Conservation (phyloP, 2,888 invertebrate genomes). For the Epirrhoe tristata region DNA sequence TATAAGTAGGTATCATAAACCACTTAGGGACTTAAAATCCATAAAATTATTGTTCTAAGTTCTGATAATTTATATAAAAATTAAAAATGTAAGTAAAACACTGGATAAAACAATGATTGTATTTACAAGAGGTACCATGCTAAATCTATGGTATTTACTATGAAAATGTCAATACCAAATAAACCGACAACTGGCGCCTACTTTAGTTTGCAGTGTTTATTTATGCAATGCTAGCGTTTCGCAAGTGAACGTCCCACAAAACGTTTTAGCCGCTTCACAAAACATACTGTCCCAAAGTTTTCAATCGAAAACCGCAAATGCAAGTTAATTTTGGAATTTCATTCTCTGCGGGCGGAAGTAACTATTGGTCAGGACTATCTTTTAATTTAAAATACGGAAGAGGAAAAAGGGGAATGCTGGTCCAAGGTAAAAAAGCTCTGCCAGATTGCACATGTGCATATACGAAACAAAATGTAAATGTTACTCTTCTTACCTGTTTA, state of each 20-base stretch:
- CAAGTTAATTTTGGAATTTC: conserved; percentile 56
- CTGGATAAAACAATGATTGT: neutral
- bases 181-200: conserved; percentile 13
- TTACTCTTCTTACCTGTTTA: no score
- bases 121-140: no score
- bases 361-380: conserved; percentile 68
- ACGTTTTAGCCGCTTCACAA: conserved; percentile 40
- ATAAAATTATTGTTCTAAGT: no score
- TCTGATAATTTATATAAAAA: no score
- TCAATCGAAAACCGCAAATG: conserved; percentile 49
- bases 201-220: conserved; percentile 14
- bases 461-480: neutral
- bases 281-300: conserved; percentile 42
- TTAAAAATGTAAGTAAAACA: neutral
- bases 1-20: no score
- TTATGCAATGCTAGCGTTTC: conserved; percentile 19
- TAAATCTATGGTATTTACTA: no score
- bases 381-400: conserved; percentile 72
- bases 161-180: conserved; percentile 9
- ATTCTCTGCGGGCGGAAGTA: conserved; percentile 52
- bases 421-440: conserved; percentile 2
- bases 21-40: no score
- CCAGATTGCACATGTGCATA: neutral
- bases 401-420: conserved; percentile 39
- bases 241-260: conserved; percentile 22